phyloP scores from a whole-genome alignment of 2,113 vertebrate genomes.

The Thunnus thynnus region DNA sequence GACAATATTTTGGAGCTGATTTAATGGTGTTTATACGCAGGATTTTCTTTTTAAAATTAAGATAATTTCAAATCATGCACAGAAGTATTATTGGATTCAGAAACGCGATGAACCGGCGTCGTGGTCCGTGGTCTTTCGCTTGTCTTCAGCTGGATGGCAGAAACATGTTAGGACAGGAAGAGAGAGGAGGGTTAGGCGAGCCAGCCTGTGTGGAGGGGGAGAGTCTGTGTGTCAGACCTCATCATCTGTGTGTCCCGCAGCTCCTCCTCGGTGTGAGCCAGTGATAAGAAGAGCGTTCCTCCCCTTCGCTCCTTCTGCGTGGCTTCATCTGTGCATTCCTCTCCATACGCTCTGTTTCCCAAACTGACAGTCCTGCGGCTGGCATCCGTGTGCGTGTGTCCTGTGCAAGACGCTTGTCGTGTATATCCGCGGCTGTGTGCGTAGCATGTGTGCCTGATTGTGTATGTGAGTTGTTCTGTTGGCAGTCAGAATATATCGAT shows the following conservation, averaged over 20 bases:
- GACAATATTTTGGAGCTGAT: too few relatives aligned
- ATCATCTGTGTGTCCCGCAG: constrained; percentile 40
- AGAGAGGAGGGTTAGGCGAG: constrained; percentile 8
- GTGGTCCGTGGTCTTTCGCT: not conserved
- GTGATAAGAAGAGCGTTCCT: constrained; percentile 9
- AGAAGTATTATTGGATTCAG: not conserved
- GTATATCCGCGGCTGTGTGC: not conserved
- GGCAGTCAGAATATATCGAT: constrained; percentile 9
- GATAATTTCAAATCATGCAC: not conserved
- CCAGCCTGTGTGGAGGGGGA: constrained; percentile 18
- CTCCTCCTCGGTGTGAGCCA: constrained; percentile 27
- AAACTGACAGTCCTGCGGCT: not conserved
- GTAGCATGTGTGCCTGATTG: not conserved
- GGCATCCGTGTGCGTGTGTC: constrained; percentile 11
- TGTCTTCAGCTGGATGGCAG: constrained; percentile 31
- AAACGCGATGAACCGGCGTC: not conserved
- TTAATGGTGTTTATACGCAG: too few relatives aligned
- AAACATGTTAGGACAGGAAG: constrained; percentile 40
- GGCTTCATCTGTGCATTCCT: constrained; percentile 45
- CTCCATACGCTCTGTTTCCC: constrained; percentile 20
- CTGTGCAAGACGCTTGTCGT: not conserved
- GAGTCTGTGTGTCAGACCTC: constrained; percentile 53
- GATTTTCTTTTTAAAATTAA: too few relatives aligned
- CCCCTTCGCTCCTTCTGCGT: constrained; percentile 52
- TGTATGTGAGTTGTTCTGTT: not conserved